Percentiles rank a stretch among this genome's conserved stretches.
Conservation (phyloP, 2,113 vertebrate genomes). For the Urocolius indicus region DNA sequence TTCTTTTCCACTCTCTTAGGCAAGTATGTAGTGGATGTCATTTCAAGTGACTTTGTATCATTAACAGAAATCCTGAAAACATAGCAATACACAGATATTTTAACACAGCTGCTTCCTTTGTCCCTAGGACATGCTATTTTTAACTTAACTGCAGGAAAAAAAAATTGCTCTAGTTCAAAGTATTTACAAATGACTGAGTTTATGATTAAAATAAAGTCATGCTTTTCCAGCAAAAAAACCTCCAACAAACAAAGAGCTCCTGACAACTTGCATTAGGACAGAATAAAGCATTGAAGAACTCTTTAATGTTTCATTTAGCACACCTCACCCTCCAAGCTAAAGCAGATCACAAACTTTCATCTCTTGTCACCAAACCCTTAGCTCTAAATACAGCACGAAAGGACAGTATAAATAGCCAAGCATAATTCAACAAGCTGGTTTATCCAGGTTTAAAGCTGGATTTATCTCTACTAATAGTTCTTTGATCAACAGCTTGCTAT, state of each 20-base stretch:
- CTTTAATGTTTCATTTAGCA: constrained; percentile 49
- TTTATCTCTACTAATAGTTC: background rate
- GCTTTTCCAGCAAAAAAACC: background rate
- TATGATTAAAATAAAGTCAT: constrained; percentile 19
- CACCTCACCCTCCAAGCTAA: constrained; percentile 40
- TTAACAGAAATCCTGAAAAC: constrained; percentile 46
- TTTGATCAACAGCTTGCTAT: background rate
- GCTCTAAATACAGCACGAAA: background rate
- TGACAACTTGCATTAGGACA: constrained; percentile 21
- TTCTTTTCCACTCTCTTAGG: constrained; percentile 34
- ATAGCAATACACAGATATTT: constrained; percentile 33
- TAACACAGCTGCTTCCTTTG: constrained; percentile 61
- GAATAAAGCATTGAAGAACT: constrained; percentile 2
- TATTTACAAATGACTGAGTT: constrained; percentile 56
- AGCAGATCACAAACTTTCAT: constrained; percentile 8
- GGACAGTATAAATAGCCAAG: background rate
- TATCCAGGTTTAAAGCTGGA: background rate
- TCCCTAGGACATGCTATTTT: constrained; percentile 64
- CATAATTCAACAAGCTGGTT: background rate
- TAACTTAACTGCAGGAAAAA: constrained; percentile 31
- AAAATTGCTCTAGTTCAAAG: constrained; percentile 39
- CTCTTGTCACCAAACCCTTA: background rate
- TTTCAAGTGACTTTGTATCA: constrained; percentile 36
- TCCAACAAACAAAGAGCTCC: background rate
- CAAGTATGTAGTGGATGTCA: constrained; percentile 16